These are phyloP conservation scores for Sebastiscus tertius DNA, from an alignment of 2,797 vertebrate species.

Conservation along the genomic window DNA sequence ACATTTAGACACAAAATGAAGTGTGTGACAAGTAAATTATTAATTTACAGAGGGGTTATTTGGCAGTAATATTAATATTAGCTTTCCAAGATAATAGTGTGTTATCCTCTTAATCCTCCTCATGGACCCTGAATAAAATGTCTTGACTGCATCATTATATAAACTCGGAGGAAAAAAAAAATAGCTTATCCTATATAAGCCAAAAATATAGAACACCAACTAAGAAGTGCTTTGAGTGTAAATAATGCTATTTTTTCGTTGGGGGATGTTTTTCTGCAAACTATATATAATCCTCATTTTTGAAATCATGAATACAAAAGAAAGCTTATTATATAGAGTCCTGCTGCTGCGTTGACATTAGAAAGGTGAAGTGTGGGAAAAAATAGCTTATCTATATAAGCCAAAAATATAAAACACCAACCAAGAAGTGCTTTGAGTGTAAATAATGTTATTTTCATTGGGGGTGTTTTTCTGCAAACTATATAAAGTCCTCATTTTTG, in stretches of 20 bases:
- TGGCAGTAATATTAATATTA: slow-evolving; percentile 91
- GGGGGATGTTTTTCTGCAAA: slow-evolving; percentile 28
- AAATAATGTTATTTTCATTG: slow-evolving; percentile 26
- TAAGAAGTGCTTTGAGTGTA: slow-evolving; percentile 77
- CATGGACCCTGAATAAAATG: slow-evolving; percentile 77
- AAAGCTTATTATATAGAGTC: slow-evolving; percentile 55
- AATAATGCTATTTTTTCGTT: slow-evolving; percentile 39
- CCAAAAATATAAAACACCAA: slow-evolving; percentile 65
- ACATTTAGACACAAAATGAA: slow-evolving; percentile 90
- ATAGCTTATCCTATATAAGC: slow-evolving; percentile 68
- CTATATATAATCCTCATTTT: slow-evolving; percentile 49
- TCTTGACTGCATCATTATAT: slow-evolving; percentile 77
- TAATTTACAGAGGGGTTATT: slow-evolving; percentile 93
- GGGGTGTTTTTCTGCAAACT: slow-evolving; percentile 31
- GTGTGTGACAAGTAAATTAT: slow-evolving; percentile 89
- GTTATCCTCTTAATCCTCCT: slow-evolving; percentile 62
- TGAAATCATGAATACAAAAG: slow-evolving; percentile 56
- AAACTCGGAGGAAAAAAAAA: slow-evolving; percentile 51
- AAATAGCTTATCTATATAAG: slow-evolving; percentile 62
- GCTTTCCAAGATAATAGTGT: slow-evolving; percentile 81
- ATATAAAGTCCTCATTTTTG: slow-evolving; percentile 42
- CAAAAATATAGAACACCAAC: slow-evolving; percentile 66
- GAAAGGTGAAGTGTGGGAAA: slow-evolving; percentile 70
- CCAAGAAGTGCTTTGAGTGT: slow-evolving; percentile 73
- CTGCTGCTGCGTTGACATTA: slow-evolving; percentile 69